phyloP scores from a whole-genome alignment of 2,113 vertebrate genomes.

The Saccopteryx bilineata region DNA sequence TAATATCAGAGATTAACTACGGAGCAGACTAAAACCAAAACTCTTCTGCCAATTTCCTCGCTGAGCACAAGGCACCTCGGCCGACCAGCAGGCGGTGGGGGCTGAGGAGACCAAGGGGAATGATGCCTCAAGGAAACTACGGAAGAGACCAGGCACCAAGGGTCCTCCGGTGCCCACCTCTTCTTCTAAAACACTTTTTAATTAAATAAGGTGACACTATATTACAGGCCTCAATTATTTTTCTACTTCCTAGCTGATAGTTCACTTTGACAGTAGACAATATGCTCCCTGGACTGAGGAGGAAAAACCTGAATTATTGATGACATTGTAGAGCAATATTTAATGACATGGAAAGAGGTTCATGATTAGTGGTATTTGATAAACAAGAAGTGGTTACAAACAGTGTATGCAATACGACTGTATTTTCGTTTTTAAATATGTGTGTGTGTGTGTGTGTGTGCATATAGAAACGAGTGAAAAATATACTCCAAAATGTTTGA shows the following conservation, averaged over 20 bases:
- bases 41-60: background rate
- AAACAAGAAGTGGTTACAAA: constrained; percentile 3
- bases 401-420: background rate
- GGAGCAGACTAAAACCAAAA: background rate
- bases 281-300: background rate
- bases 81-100: background rate
- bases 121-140: background rate
- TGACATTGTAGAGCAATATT: background rate
- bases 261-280: background rate
- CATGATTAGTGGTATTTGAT: background rate
- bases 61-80: background rate
- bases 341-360: background rate
- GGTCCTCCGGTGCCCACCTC: background rate
- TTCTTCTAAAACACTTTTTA: background rate
- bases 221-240: background rate
- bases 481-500: background rate
- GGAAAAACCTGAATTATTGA: constrained; percentile 50
- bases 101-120: background rate
- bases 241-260: background rate
- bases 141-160: background rate
- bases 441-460: background rate
- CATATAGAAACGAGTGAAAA: background rate
- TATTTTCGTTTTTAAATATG: background rate
- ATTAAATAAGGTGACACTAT: background rate
- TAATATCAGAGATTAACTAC: background rate